phyloP scores from a whole-genome alignment of 1,140 invertebrate species.

The Lepidotrigona ventralis region DNA sequence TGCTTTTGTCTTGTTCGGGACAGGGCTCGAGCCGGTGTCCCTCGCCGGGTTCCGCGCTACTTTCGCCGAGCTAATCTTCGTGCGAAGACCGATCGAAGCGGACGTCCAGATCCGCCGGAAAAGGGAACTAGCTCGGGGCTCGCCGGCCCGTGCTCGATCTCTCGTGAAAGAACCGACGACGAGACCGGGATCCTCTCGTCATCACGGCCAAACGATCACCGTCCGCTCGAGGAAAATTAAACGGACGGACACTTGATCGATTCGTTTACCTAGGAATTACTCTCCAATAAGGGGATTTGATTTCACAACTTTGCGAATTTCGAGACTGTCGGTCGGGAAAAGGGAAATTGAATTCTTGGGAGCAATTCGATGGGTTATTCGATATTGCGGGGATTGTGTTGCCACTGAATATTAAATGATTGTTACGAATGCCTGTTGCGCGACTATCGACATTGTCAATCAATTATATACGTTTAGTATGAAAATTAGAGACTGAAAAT shows the following conservation, averaged over 20 bases:
- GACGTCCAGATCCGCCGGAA: conserved; percentile 17
- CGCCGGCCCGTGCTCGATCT: conserved; percentile 7
- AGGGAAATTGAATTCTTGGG: not conserved
- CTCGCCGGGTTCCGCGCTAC: not conserved
- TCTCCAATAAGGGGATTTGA: not conserved
- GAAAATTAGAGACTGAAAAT: not conserved
- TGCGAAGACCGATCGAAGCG: conserved; percentile 42
- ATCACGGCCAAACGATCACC: not conserved
- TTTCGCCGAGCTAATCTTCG: conserved; percentile 27
- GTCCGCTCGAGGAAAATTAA: conserved; percentile 21
- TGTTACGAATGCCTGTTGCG: not conserved
- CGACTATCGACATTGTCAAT: not conserved
- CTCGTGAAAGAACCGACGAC: not conserved
- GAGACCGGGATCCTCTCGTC: not conserved
- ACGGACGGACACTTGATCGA: not conserved
- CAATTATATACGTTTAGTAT: not conserved
- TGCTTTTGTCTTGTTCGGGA: conserved; percentile 24
- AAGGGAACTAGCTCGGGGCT: not conserved
- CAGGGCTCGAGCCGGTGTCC: not conserved
- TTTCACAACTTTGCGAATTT: not conserved
- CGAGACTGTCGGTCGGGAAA: not conserved
- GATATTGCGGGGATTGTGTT: not conserved
- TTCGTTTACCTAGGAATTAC: not conserved
- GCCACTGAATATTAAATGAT: not conserved
- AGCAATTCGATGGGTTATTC: not conserved